Conservation (phyloP, 2,888 invertebrate species). For the Drosophila birchii region DNA sequence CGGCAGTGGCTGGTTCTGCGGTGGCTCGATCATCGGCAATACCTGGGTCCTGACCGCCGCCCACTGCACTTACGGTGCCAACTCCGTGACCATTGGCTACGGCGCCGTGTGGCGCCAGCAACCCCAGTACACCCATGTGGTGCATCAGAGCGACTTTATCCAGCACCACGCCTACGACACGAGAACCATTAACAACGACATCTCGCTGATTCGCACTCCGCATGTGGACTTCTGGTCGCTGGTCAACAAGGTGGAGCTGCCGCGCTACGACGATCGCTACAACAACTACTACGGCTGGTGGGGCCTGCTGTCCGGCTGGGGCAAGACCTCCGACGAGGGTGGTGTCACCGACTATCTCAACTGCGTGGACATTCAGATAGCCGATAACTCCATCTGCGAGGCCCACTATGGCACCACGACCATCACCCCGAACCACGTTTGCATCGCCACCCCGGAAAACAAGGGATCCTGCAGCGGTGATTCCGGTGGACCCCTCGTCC, state of each 20-base stretch:
- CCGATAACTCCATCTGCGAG: conserved; percentile 79
- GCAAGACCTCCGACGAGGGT: conserved; percentile 68
- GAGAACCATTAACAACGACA: conserved; percentile 61
- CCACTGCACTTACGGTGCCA: conserved; percentile 62
- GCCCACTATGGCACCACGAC: conserved; percentile 44
- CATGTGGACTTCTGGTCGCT: conserved; percentile 40
- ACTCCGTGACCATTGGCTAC: conserved; percentile 56
- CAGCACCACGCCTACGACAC: conserved; percentile 59
- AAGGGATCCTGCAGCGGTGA: conserved; percentile 75
- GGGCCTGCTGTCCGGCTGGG: conserved; percentile 85
- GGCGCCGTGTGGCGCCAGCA: conserved; percentile 66
- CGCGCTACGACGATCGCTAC: conserved; percentile 48
- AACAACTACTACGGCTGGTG: conserved; percentile 70
- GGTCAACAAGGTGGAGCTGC: conserved; percentile 56
- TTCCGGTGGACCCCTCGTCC: conserved; percentile 79
- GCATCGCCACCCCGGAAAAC: conserved; percentile 62
- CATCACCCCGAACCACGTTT: conserved; percentile 55
- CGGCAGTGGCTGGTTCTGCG: conserved; percentile 56
- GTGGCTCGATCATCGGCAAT: conserved; percentile 64
- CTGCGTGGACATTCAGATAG: conserved; percentile 76
- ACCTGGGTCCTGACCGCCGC: conserved; percentile 67
- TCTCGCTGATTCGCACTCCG: conserved; percentile 66
- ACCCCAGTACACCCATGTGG: conserved; percentile 52
- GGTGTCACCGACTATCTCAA: conserved; percentile 57
- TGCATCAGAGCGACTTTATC: conserved; percentile 57